A percentile compares a stretch with the other conserved stretches of the same genome.
Evolutionary conservation across 1,140 invertebrate genomes (phyloP).

Genomic region (Hyles euphorbiae): DNA sequence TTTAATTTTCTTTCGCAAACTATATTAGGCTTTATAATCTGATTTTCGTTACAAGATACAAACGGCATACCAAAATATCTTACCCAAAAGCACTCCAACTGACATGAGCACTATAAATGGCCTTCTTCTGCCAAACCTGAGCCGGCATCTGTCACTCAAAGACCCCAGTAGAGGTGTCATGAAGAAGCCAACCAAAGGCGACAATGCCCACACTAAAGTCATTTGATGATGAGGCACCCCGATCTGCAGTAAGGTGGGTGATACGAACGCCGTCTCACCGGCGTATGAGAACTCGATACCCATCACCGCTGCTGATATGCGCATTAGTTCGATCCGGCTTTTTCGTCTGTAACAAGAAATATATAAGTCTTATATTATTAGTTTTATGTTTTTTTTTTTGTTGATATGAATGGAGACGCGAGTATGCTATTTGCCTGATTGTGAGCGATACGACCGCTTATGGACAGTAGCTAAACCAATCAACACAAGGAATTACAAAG

Average conservation of each 20-base stretch:
- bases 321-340: constrained; percentile 86
- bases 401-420: too few relatives aligned
- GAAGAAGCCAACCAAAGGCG: constrained; percentile 94
- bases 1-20: too few relatives aligned
- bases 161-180: constrained; percentile 94
- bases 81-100: constrained; percentile 91
- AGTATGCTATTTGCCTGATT: too few relatives aligned
- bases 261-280: constrained; percentile 97
- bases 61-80: constrained; percentile 21
- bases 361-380: not conserved
- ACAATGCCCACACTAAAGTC: constrained; percentile 96
- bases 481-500: too few relatives aligned
- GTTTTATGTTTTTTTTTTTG: too few relatives aligned
- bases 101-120: constrained; percentile 95
- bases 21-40: too few relatives aligned
- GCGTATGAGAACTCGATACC: constrained; percentile 98
- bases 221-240: constrained; percentile 93
- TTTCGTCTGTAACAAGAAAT: constrained; percentile 79
- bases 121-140: constrained; percentile 87
- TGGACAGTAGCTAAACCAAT: too few relatives aligned
- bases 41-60: too few relatives aligned
- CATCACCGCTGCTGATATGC: constrained; percentile 95
- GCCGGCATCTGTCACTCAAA: constrained; percentile 91
- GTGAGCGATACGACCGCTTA: too few relatives aligned
- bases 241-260: constrained; percentile 94